A percentile compares a stretch with the other conserved stretches of the same genome.
Conservation (phyloP, 2,113 vertebrate species). For the Miniopterus natalensis region DNA sequence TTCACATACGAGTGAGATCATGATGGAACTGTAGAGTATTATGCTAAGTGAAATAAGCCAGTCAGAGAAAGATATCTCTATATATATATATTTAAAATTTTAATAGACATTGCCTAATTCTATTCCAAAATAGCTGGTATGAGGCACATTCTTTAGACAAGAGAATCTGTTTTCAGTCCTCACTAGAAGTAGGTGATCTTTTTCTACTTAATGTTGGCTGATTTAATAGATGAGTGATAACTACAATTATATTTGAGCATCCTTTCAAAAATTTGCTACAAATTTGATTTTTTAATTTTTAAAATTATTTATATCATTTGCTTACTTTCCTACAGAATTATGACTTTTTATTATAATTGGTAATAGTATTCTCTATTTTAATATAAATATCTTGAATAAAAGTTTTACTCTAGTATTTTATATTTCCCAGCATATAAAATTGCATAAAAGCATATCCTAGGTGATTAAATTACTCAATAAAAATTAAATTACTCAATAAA, state of each 20-base stretch:
- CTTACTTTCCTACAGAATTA: neutral
- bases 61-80: no score
- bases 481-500: neutral
- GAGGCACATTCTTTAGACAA: neutral
- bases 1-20: no score
- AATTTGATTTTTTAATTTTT: neutral
- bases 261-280: neutral
- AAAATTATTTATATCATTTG: neutral
- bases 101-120: neutral
- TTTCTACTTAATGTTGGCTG: neutral
- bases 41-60: no score
- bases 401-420: neutral
- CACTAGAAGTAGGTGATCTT: neutral
- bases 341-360: neutral
- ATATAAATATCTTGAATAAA: conserved; percentile 5
- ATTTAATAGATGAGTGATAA: neutral
- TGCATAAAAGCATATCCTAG: neutral
- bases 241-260: neutral
- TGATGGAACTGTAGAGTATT: no score
- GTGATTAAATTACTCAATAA: neutral
- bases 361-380: neutral
- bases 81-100: no score
- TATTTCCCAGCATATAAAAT: neutral
- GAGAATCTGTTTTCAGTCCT: neutral
- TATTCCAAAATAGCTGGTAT: neutral